These are phyloP conservation scores for Columbina picui DNA, from an alignment of 2,113 vertebrate genomes.

Conservation along the genomic window DNA sequence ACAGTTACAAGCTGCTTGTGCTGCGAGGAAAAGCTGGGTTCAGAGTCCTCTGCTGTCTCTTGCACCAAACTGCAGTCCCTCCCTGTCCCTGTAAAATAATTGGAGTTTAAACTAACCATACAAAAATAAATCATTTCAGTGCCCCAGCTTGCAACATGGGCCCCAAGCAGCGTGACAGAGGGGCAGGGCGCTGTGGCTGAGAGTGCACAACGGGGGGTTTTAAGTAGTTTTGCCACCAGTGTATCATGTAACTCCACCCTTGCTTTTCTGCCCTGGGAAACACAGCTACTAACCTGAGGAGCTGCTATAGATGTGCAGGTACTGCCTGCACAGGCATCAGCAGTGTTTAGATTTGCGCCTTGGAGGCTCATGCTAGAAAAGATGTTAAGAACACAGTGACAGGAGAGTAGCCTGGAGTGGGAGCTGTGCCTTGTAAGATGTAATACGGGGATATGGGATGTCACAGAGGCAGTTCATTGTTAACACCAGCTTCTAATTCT, in stretches of 20 bases:
- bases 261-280: background rate
- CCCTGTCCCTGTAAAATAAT: background rate
- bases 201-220: background rate
- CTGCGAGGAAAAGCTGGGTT: background rate
- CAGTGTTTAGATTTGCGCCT: background rate
- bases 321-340: background rate
- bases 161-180: background rate
- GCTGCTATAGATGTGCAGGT: background rate
- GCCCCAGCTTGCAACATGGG: background rate
- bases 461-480: background rate
- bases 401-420: background rate
- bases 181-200: background rate
- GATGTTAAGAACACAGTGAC: background rate
- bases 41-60: background rate
- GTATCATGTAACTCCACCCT: background rate
- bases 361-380: background rate
- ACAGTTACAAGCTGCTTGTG: background rate
- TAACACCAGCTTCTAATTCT: background rate
- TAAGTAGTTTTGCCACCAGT: background rate
- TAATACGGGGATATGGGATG: rapidly evolving
- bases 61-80: background rate
- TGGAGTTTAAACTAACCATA: background rate
- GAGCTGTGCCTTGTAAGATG: background rate
- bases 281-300: background rate
- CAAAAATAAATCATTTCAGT: background rate